phyloP scores from a whole-genome alignment of 2,797 vertebrate species.

The Eulemur mongoz region DNA sequence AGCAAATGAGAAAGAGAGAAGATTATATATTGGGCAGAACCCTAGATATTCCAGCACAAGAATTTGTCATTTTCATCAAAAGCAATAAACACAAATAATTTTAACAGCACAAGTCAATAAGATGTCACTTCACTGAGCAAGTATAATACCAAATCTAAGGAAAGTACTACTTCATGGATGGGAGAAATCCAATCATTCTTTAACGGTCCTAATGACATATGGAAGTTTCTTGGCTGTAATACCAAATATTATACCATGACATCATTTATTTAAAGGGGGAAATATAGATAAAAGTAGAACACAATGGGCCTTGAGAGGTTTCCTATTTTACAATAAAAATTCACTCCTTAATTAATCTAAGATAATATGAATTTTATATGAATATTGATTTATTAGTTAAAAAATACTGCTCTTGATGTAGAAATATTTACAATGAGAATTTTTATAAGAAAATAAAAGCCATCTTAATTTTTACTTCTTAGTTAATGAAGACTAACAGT shows the following conservation, averaged over 20 bases:
- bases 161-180: conserved; percentile 73
- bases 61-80: conserved; percentile 61
- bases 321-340: neutral
- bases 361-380: neutral
- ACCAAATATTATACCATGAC: neutral
- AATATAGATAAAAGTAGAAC: neutral
- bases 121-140: conserved; percentile 76
- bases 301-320: neutral
- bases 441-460: neutral
- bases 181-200: neutral
- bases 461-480: neutral
- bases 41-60: neutral
- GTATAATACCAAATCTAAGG: conserved; percentile 53
- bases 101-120: conserved; percentile 49
- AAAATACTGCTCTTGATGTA: neutral
- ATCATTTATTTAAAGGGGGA: neutral
- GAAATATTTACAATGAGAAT: neutral
- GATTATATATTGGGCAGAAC: neutral
- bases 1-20: neutral
- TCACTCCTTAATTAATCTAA: neutral
- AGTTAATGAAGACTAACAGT: neutral
- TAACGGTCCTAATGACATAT: neutral
- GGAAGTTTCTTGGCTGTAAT: neutral
- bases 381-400: neutral
- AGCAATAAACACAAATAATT: conserved; percentile 72